A percentile compares a stretch with the other conserved stretches of the same genome.
These are phyloP conservation scores for Orycteropus afer DNA, from an alignment of 2,113 vertebrate genomes.

Conservation along the genomic window DNA sequence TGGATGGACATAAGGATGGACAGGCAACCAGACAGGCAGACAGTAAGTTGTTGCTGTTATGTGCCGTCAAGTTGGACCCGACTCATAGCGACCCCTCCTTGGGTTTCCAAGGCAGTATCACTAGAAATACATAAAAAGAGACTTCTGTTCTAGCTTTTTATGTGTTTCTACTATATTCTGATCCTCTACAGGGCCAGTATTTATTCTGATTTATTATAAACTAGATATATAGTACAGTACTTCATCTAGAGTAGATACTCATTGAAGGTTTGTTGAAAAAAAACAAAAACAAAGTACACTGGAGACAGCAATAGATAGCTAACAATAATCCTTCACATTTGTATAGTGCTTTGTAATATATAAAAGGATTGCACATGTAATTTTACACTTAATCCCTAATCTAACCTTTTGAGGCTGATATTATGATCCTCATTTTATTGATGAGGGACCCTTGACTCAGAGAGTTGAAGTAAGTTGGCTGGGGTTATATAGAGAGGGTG, in stretches of 20 bases:
- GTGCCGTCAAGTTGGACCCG: too few species aligned
- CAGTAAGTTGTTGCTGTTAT: too few species aligned
- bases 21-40: too few species aligned
- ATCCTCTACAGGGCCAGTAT: not conserved
- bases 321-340: conserved; percentile 68
- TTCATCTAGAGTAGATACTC: not conserved
- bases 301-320: conserved; percentile 10
- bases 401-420: conserved; percentile 82
- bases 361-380: conserved; percentile 58
- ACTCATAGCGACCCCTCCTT: too few species aligned
- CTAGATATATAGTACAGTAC: not conserved
- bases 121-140: not conserved
- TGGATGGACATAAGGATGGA: too few species aligned
- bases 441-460: conserved; percentile 30
- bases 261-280: not conserved
- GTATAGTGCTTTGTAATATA: conserved; percentile 66
- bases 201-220: conserved; percentile 9
- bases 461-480: conserved; percentile 26
- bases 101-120: too few species aligned
- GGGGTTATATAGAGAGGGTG: conserved; percentile 80
- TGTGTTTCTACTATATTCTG: not conserved
- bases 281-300: not conserved
- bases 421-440: conserved; percentile 72
- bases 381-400: conserved; percentile 65
- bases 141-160: not conserved